phyloP scores from a whole-genome alignment of 2,888 invertebrate genomes.

The Netelia inedita region DNA sequence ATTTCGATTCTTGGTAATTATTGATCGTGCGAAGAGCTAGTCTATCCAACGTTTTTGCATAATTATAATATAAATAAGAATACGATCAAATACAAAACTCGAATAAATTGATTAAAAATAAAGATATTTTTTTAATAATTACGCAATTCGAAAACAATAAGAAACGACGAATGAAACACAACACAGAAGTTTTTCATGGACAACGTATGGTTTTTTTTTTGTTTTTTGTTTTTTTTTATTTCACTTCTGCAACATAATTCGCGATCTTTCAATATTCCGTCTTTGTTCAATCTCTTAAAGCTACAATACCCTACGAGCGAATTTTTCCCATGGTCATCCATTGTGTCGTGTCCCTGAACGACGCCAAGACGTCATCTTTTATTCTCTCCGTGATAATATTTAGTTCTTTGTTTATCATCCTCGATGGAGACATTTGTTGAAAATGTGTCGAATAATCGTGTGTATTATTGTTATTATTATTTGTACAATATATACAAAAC shows the following conservation, averaged over 20 bases:
- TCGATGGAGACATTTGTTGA: conserved; percentile 30
- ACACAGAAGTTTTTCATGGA: conserved; percentile 13
- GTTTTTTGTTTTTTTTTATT: not conserved
- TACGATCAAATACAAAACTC: too few relatives aligned
- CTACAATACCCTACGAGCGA: conserved; percentile 30
- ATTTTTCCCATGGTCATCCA: not conserved
- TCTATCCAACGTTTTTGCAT: too few relatives aligned
- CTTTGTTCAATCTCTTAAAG: conserved; percentile 31
- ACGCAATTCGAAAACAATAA: too few relatives aligned
- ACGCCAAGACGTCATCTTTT: not conserved
- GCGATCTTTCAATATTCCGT: conserved; percentile 19
- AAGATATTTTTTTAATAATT: too few relatives aligned
- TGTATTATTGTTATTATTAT: conserved; percentile 69
- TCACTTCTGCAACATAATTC: conserved; percentile 22
- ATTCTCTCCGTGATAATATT: not conserved
- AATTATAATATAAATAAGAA: too few relatives aligned
- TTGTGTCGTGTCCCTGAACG: not conserved
- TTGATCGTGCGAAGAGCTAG: too few relatives aligned
- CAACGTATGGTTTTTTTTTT: conserved; percentile 22
- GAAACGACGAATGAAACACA: too few relatives aligned
- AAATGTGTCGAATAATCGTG: conserved; percentile 53
- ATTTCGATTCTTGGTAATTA: too few relatives aligned
- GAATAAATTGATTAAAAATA: too few relatives aligned
- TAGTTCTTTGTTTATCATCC: conserved; percentile 28
- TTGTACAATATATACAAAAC: conserved; percentile 81